These are phyloP conservation scores for Colaptes auratus DNA, from an alignment of 2,113 vertebrate species.

Conservation along the genomic window DNA sequence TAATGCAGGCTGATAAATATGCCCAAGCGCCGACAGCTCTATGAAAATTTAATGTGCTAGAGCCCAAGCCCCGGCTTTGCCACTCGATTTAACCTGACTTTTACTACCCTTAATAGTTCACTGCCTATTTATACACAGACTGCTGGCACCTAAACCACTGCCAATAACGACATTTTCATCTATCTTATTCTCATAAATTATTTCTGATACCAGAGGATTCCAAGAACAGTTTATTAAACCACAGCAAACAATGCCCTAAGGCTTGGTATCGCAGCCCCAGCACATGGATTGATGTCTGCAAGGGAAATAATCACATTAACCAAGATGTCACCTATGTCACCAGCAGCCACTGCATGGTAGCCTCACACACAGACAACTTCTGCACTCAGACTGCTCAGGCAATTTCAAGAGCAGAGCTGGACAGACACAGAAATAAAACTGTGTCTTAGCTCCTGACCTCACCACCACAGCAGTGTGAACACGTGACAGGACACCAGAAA, in stretches of 20 bases:
- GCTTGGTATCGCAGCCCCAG: background rate
- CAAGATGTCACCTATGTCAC: background rate
- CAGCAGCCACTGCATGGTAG: background rate
- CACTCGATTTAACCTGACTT: conserved; percentile 42
- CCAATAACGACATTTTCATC: conserved; percentile 2
- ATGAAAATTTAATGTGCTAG: conserved; percentile 52
- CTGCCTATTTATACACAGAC: conserved; percentile 25
- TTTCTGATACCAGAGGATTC: background rate
- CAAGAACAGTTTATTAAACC: background rate
- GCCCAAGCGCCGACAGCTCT: background rate
- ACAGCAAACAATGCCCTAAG: background rate
- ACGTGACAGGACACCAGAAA: background rate
- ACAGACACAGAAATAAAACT: background rate
- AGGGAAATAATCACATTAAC: background rate
- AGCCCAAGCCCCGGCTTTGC: conserved; percentile 26
- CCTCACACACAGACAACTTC: background rate
- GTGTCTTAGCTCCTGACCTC: background rate
- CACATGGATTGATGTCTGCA: background rate
- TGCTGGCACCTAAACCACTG: conserved; percentile 30
- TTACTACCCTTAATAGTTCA: conserved; percentile 1
- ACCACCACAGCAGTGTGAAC: background rate
- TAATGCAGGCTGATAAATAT: conserved; percentile 47
- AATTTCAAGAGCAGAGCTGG: background rate
- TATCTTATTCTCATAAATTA: background rate
- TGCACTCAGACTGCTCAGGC: background rate